phyloP scores from a whole-genome alignment of 92 coral and sea anemone genomes.

The Palythoa grandiflora region DNA sequence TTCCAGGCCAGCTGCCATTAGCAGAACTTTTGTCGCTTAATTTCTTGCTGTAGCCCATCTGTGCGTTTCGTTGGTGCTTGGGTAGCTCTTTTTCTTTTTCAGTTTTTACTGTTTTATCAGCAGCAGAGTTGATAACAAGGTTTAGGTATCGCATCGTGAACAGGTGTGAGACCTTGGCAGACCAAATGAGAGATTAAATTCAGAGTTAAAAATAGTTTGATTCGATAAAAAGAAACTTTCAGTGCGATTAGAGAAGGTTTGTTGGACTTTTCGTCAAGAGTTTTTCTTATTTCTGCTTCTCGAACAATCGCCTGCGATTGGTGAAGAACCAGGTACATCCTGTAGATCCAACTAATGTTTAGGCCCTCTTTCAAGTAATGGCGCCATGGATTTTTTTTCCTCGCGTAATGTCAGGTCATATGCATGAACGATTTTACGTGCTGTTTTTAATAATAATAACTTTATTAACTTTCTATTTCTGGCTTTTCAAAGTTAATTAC shows the following conservation, averaged over 20 bases:
- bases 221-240: not conserved
- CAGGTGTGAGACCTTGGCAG: slow-evolving; percentile 53
- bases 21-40: slow-evolving; percentile 33
- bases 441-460: not conserved
- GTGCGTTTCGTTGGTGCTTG: not conserved
- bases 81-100: not conserved
- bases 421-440: slow-evolving; percentile 36
- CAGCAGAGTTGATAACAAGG: slow-evolving; percentile 13
- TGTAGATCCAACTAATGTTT: slow-evolving; percentile 14
- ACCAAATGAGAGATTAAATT: slow-evolving; percentile 48
- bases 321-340: not conserved
- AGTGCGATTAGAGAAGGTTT: not conserved
- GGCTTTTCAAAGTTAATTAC: too few species aligned
- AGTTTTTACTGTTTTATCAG: not conserved
- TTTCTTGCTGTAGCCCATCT: slow-evolving; percentile 19
- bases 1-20: slow-evolving; percentile 38
- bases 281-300: too few species aligned
- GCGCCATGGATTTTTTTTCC: not conserved
- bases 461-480: not conserved
- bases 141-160: slow-evolving; percentile 40
- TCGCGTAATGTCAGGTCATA: too few species aligned
- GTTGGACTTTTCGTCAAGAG: too few species aligned
- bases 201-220: slow-evolving; percentile 21
- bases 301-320: too few species aligned
- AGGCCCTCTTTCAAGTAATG: slow-evolving; percentile 22